Base-by-base conservation (phyloP, 2,113 vertebrate species). In the Gymnarchus niloticus region DNA sequence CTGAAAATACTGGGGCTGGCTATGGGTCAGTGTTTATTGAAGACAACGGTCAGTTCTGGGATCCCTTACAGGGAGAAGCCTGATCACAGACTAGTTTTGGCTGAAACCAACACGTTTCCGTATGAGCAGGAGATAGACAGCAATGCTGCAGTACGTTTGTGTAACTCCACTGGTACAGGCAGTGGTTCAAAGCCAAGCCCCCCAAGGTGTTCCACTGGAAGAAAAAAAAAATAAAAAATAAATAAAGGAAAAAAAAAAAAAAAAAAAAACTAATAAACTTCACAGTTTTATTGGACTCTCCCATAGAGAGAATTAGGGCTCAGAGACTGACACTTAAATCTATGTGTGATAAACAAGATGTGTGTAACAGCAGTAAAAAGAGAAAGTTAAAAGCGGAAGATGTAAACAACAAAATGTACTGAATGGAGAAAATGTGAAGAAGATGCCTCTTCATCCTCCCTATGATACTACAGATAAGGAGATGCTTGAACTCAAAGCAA, bases 221-320 rank as follows among this genome's bases (percentile, higher is more conserved):
- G 10, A 51, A 81, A 6, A 17, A 76, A 19, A 37, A 37, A 78
- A 78, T 46, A 49, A 80, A 7, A 14, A 37, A 76, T 14, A 23
- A 7, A 65, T 25, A 65, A 1, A 65, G n/a, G 59, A n/a, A n/a
- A 25, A 65, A 65, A 7, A 65, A 65, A 8, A n/a, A 17, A 65
- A n/a, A 17, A 65, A n/a, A 65, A 65, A 21, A 65, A 61, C 6
- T 61, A 61, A 65, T n/a, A n/a, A 52, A 52, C n/a, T 82, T 82
- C 80, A 82, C 80, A 82, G 80, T 82, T 33, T 82, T 56, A 33
- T 17, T 82, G 51, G 49, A 33, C 49, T 54, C 80, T 41, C 25
- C 17, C 25, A 54, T 12, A 82, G 44, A 54, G 49, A 56, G 52
- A 51, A 12, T 8, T 28, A 57, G 54, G 37, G 37, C 19, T 56